These are phyloP conservation scores for Penaeus chinensis DNA, from an alignment of 1,140 invertebrate species.

Conservation along the genomic window DNA sequence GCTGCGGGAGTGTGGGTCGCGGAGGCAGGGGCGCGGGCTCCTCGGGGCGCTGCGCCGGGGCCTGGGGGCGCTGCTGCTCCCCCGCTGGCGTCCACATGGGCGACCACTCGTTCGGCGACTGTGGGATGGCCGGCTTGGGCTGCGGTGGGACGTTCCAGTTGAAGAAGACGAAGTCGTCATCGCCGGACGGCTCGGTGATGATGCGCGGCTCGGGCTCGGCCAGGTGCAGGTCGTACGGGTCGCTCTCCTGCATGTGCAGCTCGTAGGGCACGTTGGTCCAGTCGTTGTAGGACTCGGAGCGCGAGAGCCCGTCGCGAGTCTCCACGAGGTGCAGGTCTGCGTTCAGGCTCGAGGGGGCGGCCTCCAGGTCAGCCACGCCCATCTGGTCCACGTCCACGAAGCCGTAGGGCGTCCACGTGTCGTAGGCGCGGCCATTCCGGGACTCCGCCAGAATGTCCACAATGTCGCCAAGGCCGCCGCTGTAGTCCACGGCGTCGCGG, in stretches of 20 bases:
- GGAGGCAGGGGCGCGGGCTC: not conserved
- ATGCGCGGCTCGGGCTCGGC: conserved; percentile 52
- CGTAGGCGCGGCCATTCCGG: conserved; percentile 45
- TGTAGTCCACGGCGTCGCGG: conserved; percentile 60
- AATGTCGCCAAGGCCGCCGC: conserved; percentile 57
- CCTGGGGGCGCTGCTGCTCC: not conserved
- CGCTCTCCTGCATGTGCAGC: conserved; percentile 60
- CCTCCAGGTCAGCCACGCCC: conserved; percentile 60
- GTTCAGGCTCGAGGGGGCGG: conserved; percentile 40
- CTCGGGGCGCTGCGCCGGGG: not conserved
- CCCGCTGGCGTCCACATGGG: conserved; percentile 35
- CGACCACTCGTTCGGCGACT: conserved; percentile 53
- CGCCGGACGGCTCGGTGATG: conserved; percentile 61
- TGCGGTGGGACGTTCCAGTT: conserved; percentile 61
- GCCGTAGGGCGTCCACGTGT: conserved; percentile 58
- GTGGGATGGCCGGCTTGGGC: conserved; percentile 36
- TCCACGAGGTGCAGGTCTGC: conserved; percentile 44
- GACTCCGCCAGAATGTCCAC: conserved; percentile 57
- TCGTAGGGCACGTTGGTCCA: conserved; percentile 63
- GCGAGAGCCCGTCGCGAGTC: conserved; percentile 25
- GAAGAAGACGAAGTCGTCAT: conserved; percentile 63
- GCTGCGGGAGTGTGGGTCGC: not conserved
- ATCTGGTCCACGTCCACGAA: conserved; percentile 63
- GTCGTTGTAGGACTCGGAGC: conserved; percentile 52
- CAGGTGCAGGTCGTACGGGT: conserved; percentile 42